Conservation (phyloP, 35 echinoderm and acorn worm genomes). For the Eucidaris tribuloides region DNA sequence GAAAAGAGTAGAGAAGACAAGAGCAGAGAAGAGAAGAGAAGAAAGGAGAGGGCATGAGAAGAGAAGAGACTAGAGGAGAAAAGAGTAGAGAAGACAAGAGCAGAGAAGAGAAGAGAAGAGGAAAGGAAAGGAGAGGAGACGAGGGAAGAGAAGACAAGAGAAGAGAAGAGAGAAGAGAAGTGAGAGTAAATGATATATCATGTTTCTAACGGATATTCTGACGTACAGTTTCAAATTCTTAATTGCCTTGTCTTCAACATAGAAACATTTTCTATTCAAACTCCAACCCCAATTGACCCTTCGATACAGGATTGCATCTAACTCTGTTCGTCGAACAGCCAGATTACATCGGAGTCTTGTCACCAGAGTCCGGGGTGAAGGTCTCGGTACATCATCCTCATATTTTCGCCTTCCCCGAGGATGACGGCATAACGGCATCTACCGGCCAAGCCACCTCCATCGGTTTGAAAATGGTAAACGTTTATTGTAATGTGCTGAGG, state of each 20-base stretch:
- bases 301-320: conserved; percentile 41
- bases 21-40: no score
- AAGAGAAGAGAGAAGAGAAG: neutral
- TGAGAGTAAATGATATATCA: neutral
- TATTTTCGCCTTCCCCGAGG: conserved; percentile 41
- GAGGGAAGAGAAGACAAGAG: neutral
- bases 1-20: no score
- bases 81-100: no score
- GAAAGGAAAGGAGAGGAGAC: neutral
- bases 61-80: no score
- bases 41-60: no score
- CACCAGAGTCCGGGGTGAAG: conserved; percentile 47
- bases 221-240: no score
- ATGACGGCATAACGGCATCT: conserved; percentile 34
- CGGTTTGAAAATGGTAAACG: conserved; percentile 62
- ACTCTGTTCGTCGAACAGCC: conserved; percentile 72
- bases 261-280: neutral
- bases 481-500: no score
- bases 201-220: no score
- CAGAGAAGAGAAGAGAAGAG: neutral
- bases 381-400: conserved; percentile 18
- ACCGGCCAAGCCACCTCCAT: conserved; percentile 63
- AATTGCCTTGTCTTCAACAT: no score
- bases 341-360: conserved; percentile 66
- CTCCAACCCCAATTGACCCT: neutral